Evolutionary conservation across 1,140 invertebrate species (phyloP), one percentile per base, ranked within the genome.

Genomic region (Heterodera schachtii): DNA sequence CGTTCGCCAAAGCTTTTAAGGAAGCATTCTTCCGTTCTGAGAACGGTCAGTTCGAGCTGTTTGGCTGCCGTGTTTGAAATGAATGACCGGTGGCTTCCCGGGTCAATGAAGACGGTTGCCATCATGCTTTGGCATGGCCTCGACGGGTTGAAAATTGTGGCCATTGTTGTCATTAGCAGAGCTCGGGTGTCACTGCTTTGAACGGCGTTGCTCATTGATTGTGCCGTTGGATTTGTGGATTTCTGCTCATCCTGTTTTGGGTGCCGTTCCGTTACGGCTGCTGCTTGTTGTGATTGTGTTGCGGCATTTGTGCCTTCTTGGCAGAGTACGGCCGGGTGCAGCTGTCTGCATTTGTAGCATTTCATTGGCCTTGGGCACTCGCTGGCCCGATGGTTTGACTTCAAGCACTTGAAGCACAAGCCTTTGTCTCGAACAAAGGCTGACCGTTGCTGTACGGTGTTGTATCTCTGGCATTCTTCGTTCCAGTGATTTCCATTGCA

Each of bases 1-100:
- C 49, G 44, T 16, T 73, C 71, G 1, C 71, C 71, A 19, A 73
- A 73, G 49, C 71, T 73, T 6, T 0, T 52, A 6, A 52, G 11
- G 49, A 8, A 52, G 49, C 49, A 52, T 52, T 52, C 49, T 11
- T 73, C 71, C 16, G 44, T 73, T 19, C 4, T 21, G 5, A 73
- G 4, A 0, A 73, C 16, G 3, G 71, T 16, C 8, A 73, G 49
- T n/a, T 73, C 16, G 3, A 73, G 71, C 19, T 16, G 16, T 19
- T 16, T 21, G 16, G 71, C 71, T 16, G 49, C 44, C 31, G 19
- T 31, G 4, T 16, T 21, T 7, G 71, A n/a, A 8, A 73, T 31
- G 21, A 73, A 73, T 19, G 71, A 73, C 19, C 71, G 71, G 44
- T 73, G 71, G 49, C 16, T 31, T 6, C 71, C 71, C 6, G 71